Evolutionary conservation across 2,797 vertebrate genomes (phyloP), one percentile per base, ranked within the genome.

Genomic region (Malurus leucopterus): DNA sequence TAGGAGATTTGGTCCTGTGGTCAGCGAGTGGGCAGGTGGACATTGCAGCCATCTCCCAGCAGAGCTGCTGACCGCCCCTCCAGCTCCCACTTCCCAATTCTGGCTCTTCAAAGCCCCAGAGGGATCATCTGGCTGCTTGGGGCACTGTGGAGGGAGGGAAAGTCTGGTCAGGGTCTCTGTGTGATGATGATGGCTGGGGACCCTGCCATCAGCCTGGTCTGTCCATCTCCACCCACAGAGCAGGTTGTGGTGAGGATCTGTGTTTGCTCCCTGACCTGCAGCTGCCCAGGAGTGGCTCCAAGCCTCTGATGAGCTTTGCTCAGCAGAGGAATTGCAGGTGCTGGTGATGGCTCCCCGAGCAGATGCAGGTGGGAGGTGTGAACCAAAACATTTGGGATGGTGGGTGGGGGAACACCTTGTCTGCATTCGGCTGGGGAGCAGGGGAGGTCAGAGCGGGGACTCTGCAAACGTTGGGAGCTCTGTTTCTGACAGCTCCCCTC

Each of bases 1-100:
- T 8, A 10, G 47, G n/a, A 43, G 41, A 30, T 13, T 0, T 1
- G 40, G 4, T 8, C 5, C 7, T 4, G 8, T 15, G 67, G 34
- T 24, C 54, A 50, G 44, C 6, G 32, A 11, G 15, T 6, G 38
- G 65, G 34, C 50, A 53, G 46, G n/a, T 10, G 70, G 71, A 15
- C 2, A 0, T 27, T 57, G 76, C 46, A 64, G 81, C 32, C 2
- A 0, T 26, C 41, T 55, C 53, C 19, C 61, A 40, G 11, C 77
- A 46, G 26, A 0, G 0, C 40, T 68, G 69, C 73, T 57, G 46
- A 34, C 32, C 17, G 9, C 11, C 40, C 44, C 51, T 29, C 19
- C n/a, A 30, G 0, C 50, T 74, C 54, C 43, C 38, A 13, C 1
- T 21, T 49, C 34, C 44, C n/a, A 38, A 1, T 5, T 27, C 26